Evolutionary conservation across 2,797 vertebrate genomes (phyloP).

Genomic region (Galago senegalensis): DNA sequence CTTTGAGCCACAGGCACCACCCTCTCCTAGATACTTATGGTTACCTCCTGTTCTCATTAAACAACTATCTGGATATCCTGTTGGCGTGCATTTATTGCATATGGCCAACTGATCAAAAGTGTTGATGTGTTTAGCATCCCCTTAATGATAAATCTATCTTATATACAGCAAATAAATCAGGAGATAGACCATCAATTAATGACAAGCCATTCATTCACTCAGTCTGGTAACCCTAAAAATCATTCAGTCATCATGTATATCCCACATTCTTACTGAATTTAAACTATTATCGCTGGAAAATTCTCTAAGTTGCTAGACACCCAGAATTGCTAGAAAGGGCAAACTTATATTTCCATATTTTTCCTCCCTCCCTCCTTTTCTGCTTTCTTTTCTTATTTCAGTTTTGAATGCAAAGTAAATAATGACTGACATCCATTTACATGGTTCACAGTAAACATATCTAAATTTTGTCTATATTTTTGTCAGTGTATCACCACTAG

Average conservation of each 20-base stretch:
- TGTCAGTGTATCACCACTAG: neutral
- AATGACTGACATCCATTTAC: constrained; percentile 33
- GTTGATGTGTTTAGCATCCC: neutral
- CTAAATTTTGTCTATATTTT: constrained; percentile 1
- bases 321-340: neutral
- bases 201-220: neutral
- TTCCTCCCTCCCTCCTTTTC: neutral
- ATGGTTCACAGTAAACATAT: neutral
- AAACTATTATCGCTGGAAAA: neutral
- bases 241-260: neutral
- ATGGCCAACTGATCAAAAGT: neutral
- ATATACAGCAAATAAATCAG: neutral
- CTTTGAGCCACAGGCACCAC: too few species aligned
- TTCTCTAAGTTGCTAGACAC: neutral
- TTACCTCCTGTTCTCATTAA: neutral
- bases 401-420: neutral
- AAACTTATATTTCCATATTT: neutral
- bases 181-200: neutral
- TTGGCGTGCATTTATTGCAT: neutral
- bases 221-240: neutral
- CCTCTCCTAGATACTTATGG: neutral
- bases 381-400: neutral
- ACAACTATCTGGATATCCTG: neutral
- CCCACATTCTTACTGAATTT: constrained; percentile 14
- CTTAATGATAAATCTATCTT: neutral